A percentile compares a stretch with the other conserved stretches of the same genome.
These are phyloP conservation scores for Eidolon dupreanum DNA, from an alignment of 2,797 vertebrate genomes.

Conservation along the genomic window DNA sequence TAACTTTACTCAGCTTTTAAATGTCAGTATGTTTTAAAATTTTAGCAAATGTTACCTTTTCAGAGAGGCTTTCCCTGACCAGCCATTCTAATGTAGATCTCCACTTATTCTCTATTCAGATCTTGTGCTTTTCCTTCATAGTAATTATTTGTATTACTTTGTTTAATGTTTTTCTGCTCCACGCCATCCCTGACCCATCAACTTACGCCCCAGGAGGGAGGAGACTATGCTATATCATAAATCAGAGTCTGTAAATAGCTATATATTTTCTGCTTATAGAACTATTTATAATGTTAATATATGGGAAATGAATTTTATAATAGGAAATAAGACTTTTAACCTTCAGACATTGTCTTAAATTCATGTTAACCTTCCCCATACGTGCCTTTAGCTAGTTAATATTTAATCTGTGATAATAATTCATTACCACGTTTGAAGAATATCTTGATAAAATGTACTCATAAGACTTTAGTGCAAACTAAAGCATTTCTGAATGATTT, in stretches of 20 bases:
- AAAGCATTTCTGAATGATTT: not conserved
- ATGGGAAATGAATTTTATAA: not conserved
- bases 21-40: not conserved
- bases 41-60: not conserved
- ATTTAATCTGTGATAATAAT: not conserved
- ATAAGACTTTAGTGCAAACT: not conserved
- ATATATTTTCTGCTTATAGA: not conserved
- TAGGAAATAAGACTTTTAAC: not conserved
- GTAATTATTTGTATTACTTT: not conserved
- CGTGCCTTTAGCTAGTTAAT: constrained; percentile 8
- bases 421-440: not conserved
- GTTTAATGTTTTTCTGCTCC: not conserved
- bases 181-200: not conserved
- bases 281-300: not conserved
- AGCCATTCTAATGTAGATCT: not conserved
- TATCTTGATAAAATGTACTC: not conserved
- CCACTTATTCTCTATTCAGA: not conserved
- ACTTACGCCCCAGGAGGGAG: not conserved
- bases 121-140: not conserved
- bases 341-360: constrained; percentile 15
- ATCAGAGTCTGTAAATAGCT: not conserved
- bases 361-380: not conserved
- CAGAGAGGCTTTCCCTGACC: not conserved
- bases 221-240: not conserved
- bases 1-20: not conserved